Percentiles rank a stretch among this genome's conserved stretches.
phyloP scores from a whole-genome alignment of 2,797 vertebrate species.

The Darevskia nairensis region DNA sequence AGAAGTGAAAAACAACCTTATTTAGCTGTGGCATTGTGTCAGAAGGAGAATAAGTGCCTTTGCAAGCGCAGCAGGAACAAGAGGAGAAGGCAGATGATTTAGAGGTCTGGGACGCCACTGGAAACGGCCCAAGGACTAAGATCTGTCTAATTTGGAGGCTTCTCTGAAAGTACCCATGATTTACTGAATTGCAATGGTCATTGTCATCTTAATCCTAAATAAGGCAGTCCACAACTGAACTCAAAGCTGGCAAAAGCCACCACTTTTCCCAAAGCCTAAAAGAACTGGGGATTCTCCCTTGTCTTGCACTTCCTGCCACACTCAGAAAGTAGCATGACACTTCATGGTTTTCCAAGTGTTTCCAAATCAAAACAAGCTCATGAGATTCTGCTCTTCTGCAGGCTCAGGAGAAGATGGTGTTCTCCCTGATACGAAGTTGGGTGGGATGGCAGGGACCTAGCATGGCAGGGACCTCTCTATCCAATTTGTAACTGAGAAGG shows the following conservation, averaged over 20 bases:
- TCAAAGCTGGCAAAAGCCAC: not conserved
- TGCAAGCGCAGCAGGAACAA: too few species aligned
- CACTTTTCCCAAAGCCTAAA: not conserved
- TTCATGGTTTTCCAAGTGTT: not conserved
- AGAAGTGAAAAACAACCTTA: too few species aligned
- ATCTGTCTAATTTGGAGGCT: too few species aligned
- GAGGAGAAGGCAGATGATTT: too few species aligned
- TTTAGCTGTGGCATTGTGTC: too few species aligned
- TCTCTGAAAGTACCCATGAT: too few species aligned
- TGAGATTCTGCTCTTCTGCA: not conserved
- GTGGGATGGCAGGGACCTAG: not conserved
- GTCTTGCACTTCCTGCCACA: not conserved
- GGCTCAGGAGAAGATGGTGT: not conserved
- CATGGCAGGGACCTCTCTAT: not conserved
- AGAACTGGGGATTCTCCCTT: not conserved
- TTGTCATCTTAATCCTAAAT: not conserved
- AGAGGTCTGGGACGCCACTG: too few species aligned
- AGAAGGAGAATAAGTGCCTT: too few species aligned
- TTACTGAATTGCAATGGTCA: too few species aligned
- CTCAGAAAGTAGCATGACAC: not conserved
- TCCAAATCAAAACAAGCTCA: not conserved
- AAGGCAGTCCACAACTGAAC: not conserved
- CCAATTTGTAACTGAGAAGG: not conserved
- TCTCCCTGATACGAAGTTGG: not conserved
- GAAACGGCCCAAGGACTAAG: too few species aligned